Base-by-base conservation (phyloP, 2,888 invertebrate genomes). In the Muschampia plurimacula region DNA sequence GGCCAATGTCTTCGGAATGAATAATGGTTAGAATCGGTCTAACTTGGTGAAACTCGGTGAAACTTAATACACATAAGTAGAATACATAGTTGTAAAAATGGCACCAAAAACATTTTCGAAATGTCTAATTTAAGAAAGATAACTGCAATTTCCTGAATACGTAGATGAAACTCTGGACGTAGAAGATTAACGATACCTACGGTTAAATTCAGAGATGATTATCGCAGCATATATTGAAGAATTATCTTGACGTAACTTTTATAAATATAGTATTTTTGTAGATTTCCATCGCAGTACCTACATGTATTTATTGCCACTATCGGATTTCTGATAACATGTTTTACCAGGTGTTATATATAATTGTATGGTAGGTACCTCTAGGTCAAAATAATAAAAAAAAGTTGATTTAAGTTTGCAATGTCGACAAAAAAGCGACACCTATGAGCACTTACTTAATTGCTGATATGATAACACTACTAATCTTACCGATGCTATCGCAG, bases 261-360 rank as follows among this genome's bases (percentile, higher is more conserved):
- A n/a, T n/a, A n/a, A 4, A 4, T 7, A 6, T 55, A 49, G 6
- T 36, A 60, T 60, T 62, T 62, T 60, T 39, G 60, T 13, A 36
- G 60, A 10, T 39, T 36, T 15, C 52, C 3, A 32, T 59, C 12
- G 8, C 32, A 59, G 32, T 32, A 32, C 32, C 32, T 32, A 28
- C n/a, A n/a, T n/a, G n/a, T 59, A 60, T 28, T 60, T 60, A 32
- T 60, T 13, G 28, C 32, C 28, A 28, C 15, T 41, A 41, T 62
- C 41, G 15, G 62, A 62, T 15, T 13, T n/a, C 12, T 41, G 62
- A 62, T 62, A 62, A 62, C 49, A n/a, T 9, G 62, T 39, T 10
- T 15, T 5, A 39, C n/a, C 36, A 62, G 32, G 22, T 59, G 59
- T 49, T 2, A 22, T 55, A 49, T n/a, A n/a, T n/a, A 10, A n/a